Evolutionary conservation across 2,797 vertebrate genomes (phyloP).

Genomic region (Alectoris magna): DNA sequence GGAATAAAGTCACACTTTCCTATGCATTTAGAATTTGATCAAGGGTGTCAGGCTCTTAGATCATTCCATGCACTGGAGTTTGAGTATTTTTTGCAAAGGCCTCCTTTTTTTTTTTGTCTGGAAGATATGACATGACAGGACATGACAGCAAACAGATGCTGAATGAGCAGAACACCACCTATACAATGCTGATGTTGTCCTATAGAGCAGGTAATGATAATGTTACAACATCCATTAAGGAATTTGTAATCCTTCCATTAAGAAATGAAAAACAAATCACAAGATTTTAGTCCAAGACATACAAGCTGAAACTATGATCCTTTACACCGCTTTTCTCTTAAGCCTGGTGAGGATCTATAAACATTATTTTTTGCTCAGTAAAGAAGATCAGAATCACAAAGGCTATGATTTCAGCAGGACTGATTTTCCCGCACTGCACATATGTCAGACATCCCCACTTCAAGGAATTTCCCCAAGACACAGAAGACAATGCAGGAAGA

Average conservation of each 20-base stretch:
- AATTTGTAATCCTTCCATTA: neutral
- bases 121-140: neutral
- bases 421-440: neutral
- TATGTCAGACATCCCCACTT: neutral
- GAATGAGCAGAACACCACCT: neutral
- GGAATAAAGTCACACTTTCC: neutral
- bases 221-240: neutral
- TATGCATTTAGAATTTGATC: neutral
- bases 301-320: neutral
- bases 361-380: neutral
- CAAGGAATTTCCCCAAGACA: neutral
- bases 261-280: neutral
- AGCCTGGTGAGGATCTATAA: neutral
- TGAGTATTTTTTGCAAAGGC: neutral
- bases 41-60: neutral
- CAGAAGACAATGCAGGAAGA: neutral
- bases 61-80: neutral
- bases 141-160: neutral
- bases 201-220: neutral
- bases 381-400: neutral
- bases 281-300: neutral
- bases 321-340: neutral
- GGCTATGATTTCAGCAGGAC: neutral
- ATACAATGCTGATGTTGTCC: neutral
- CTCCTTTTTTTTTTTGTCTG: neutral